These are phyloP conservation scores for Gymnorhina tibicen DNA, from an alignment of 2,113 vertebrate species.

Conservation along the genomic window DNA sequence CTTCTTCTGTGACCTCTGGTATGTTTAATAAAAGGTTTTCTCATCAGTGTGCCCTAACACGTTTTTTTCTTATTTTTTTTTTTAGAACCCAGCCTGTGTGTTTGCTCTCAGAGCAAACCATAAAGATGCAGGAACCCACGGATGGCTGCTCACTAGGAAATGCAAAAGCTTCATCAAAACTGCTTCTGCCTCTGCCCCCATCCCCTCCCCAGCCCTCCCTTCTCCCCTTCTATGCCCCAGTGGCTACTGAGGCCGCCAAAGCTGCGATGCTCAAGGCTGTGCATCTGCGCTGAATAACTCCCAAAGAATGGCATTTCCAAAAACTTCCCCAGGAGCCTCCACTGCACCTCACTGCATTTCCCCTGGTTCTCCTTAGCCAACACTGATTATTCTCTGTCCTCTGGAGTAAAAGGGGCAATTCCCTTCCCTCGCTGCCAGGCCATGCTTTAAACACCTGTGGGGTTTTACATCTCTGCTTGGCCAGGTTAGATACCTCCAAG, in stretches of 20 bases:
- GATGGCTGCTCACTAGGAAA: not conserved
- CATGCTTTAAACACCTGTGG: not conserved
- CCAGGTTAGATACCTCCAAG: not conserved
- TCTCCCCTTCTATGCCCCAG: not conserved
- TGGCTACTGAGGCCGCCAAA: not conserved
- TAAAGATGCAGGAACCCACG: rapidly evolving
- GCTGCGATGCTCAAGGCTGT: rapidly evolving
- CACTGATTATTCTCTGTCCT: not conserved
- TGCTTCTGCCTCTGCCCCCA: not conserved
- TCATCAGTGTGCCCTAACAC: not conserved
- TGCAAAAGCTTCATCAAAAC: not conserved
- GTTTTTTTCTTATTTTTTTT: not conserved
- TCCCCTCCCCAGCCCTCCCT: not conserved
- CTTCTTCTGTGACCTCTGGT: not conserved
- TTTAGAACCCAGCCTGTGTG: rapidly evolving
- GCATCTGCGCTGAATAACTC: not conserved
- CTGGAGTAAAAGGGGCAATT: not conserved
- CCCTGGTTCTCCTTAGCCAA: not conserved
- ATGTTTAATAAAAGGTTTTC: not conserved
- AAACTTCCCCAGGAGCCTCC: not conserved
- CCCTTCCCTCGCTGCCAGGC: not conserved
- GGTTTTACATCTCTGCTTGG: not conserved
- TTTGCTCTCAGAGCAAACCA: not conserved
- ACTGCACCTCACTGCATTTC: not conserved
- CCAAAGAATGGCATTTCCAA: not conserved